Evolutionary conservation across 2,113 vertebrate species (phyloP).

Genomic region (Saguinus imperator): DNA sequence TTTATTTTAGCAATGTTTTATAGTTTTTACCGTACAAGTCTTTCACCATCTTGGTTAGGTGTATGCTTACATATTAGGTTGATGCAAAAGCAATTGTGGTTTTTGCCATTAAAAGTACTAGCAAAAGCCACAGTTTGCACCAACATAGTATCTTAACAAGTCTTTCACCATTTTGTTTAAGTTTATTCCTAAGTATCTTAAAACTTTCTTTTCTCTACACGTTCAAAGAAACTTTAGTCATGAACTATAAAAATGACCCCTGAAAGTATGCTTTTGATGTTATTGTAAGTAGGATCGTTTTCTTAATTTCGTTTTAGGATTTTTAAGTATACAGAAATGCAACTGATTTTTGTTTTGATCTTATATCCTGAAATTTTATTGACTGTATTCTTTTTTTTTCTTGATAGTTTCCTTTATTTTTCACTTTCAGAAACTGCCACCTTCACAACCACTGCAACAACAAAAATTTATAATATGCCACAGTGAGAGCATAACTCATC

Average conservation of each 20-base stretch:
- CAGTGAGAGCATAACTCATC: background rate
- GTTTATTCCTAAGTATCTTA: background rate
- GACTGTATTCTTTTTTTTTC: background rate
- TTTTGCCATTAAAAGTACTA: too few relatives aligned
- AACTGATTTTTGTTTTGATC: background rate
- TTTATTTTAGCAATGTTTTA: background rate
- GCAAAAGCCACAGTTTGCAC: too few relatives aligned
- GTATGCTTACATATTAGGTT: background rate
- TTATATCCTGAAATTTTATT: background rate
- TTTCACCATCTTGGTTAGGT: background rate
- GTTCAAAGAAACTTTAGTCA: too few relatives aligned
- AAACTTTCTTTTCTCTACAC: background rate
- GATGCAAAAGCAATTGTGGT: too few relatives aligned
- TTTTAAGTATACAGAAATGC: background rate
- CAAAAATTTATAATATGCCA: background rate
- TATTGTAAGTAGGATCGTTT: background rate
- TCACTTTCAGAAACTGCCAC: background rate
- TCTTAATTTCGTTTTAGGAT: background rate
- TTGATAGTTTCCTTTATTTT: background rate
- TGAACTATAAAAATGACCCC: too few relatives aligned
- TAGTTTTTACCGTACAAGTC: background rate
- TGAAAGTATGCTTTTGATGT: background rate
- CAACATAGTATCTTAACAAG: background rate
- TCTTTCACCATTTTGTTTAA: background rate
- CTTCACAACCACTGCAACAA: background rate